Evolutionary conservation across 2,113 vertebrate genomes (phyloP).

Genomic region (Eclectus roratus): DNA sequence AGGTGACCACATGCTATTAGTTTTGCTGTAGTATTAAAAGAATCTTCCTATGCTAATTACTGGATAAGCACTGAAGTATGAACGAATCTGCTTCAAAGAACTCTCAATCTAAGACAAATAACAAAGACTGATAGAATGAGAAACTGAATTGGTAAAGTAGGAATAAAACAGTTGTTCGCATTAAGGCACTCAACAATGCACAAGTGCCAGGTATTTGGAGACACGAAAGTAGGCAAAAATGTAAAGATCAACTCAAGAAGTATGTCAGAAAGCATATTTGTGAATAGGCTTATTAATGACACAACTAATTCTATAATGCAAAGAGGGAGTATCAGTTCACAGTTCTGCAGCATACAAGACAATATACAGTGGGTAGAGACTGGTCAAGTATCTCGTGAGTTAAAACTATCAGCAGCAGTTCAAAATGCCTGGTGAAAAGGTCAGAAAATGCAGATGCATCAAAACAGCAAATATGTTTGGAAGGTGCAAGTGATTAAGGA

Average conservation of each 20-base stretch:
- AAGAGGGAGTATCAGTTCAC: background rate
- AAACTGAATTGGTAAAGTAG: background rate
- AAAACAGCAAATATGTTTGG: background rate
- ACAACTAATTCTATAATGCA: background rate
- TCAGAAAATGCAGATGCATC: background rate
- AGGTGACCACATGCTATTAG: background rate
- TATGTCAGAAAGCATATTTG: background rate
- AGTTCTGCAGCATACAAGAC: background rate
- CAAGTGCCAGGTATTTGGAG: background rate
- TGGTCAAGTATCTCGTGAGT: fast-evolving
- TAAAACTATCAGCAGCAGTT: background rate
- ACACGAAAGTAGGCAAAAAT: background rate
- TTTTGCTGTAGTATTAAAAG: background rate
- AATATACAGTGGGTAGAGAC: background rate
- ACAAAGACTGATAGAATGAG: background rate
- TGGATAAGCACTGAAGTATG: background rate
- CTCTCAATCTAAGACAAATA: background rate
- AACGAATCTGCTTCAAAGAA: background rate
- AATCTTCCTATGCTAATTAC: background rate
- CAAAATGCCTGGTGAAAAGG: background rate
- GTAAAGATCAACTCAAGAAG: background rate
- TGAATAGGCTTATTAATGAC: background rate
- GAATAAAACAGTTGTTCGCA: background rate
- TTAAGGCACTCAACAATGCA: background rate
- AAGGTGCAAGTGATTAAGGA: background rate